Base-by-base conservation (phyloP, 2,888 invertebrate species). In the Trachelus troglodyta region DNA sequence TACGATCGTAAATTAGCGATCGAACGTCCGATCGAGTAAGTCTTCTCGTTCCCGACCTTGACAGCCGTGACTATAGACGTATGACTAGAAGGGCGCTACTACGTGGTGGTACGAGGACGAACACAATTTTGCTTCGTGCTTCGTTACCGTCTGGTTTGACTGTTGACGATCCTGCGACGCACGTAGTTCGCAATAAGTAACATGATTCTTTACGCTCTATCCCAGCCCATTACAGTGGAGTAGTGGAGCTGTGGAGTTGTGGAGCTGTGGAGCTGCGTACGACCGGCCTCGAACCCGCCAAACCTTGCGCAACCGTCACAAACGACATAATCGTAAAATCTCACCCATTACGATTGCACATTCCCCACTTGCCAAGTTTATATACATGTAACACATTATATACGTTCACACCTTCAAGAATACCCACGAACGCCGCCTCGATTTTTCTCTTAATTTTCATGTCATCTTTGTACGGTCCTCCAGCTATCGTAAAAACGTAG, bases 281-380 rank as follows among this genome's bases (percentile, higher is more conserved):
- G 88, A 88, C 87, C 88, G 88, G 83, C 88, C 88, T 88, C 87
- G 88, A 88, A 88, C 87, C 83, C 85, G 83, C 77, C 75, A 82
- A 83, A 83, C 79, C 83, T 88, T 87, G 85, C 87, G 87, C 86
- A 88, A 88, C 83, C 80, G 75, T 82, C 85, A 83, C 83, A 81
- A 85, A 82, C 85, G 84, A 86, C 84, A 86, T 85, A 85, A 86
- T 83, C 84, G 79, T 79, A 71, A 79, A 79, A 80, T 79, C 79
- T 81, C 79, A 69, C 77, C 77, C 78, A 75, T 71, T 31, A 33
- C 31, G 56, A 56, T 56, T 15, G 23, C 23, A 23, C 9, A 2
- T 56, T 56, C 56, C 56, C 56, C 56, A 2, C 56, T 56, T 9
- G 23, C 9, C 23, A 56, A 23, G 3, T 23, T 56, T 56, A 40